A percentile compares a stretch with the other conserved stretches of the same genome.
Evolutionary conservation across 2,113 vertebrate genomes (phyloP).

Genomic region (Steatornis caripensis): DNA sequence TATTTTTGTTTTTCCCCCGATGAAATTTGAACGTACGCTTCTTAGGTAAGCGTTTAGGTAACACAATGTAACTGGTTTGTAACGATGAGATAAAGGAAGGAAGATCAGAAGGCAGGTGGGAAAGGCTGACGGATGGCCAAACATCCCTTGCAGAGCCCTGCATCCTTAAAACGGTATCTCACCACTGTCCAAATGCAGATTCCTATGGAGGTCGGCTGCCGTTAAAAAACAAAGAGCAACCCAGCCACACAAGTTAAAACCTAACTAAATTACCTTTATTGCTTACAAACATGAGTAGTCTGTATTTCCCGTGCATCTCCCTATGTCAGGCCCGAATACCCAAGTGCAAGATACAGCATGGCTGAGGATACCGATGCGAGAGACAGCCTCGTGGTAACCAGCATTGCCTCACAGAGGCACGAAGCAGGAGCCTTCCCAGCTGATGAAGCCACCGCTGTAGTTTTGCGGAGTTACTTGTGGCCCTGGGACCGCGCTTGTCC

Average conservation of each 20-base stretch:
- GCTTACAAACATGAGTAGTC: neutral
- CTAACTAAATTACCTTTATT: neutral
- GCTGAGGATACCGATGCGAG: fast-evolving
- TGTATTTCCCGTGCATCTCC: neutral
- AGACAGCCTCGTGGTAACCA: neutral
- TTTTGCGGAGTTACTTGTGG: neutral
- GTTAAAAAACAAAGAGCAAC: neutral
- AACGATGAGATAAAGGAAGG: neutral
- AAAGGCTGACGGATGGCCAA: neutral
- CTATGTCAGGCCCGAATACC: neutral
- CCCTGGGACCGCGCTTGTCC: fast-evolving
- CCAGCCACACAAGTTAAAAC: neutral
- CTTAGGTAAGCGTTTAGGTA: neutral
- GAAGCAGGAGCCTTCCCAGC: neutral
- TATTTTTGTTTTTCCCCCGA: neutral
- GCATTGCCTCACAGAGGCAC: fast-evolving
- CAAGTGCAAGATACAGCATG: fast-evolving
- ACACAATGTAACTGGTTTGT: fast-evolving
- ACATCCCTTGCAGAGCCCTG: neutral
- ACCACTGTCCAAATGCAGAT: neutral
- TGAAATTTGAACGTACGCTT: neutral
- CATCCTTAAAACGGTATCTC: neutral
- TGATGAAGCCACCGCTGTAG: fast-evolving
- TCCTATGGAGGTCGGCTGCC: neutral
- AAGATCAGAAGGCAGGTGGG: neutral